Base-by-base conservation (phyloP, 2,797 vertebrate genomes). In the Chaetodon trifasciatus region DNA sequence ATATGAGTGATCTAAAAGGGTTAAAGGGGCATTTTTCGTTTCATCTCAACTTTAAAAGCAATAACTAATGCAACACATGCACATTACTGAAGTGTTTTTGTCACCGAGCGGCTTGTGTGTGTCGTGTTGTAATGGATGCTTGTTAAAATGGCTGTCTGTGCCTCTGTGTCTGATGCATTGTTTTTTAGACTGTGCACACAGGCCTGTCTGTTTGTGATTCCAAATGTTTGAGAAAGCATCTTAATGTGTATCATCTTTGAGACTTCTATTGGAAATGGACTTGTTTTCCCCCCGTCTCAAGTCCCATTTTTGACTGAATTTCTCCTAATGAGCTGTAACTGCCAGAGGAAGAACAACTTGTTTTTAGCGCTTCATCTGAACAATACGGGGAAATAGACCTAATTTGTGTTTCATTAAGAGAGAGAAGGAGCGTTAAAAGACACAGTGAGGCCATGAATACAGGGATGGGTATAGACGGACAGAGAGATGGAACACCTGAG, bases 291-390 rank as follows among this genome's bases (percentile, higher is more conserved):
- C 42, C 5, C 3, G 6, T 52, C 68, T 35, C 3, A 24, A 63
- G 53, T 67, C 56, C 61, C 39, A 17, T 78, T 78, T 86, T 35
- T 74, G 60, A 75, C 79, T 74, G 66, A 73, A 70, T 81, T 72
- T 76, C 79, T 69, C 19, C 62, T 89, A 89, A 90, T 88, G 84
- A 88, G 86, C 87, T 73, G 75, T 74, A 75, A 82, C 78, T 73
- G 68, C 80, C 61, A 62, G 74, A 75, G 80, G 65, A 82, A 52
- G 78, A 87, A 80, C 61, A 76, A 61, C 74, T 81, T 81, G 80
- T 86, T 76, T 89, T 83, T 49, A 73, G 42, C 17, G 6, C 53
- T 52, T 71, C 28, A 24, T 61, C 40, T 24, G 66, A 80, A 88
- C 84, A 86, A 80, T 73, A 32, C 17, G 40, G 15, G 47, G 61